Conservation (phyloP, 2,888 invertebrate genomes). For the Coremacera marginata region DNA sequence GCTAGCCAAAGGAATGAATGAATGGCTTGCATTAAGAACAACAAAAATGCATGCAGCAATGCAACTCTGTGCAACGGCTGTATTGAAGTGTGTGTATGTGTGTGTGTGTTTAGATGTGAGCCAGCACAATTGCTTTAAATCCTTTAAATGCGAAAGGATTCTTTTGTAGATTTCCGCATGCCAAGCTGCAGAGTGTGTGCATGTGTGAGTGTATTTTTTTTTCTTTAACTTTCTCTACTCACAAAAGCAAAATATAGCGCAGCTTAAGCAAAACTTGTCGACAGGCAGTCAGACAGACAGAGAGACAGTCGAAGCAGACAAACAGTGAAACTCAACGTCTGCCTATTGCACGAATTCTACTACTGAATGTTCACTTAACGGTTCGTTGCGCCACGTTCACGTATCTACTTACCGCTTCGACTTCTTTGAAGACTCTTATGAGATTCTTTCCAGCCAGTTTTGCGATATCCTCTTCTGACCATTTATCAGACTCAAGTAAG, state of each 20-base stretch:
- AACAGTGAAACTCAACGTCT: background rate
- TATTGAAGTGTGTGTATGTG: background rate
- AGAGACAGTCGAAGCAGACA: background rate
- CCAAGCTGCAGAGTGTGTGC: background rate
- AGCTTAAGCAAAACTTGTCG: background rate
- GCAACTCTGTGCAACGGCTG: background rate
- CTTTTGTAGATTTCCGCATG: background rate
- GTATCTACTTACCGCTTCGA: constrained; percentile 79
- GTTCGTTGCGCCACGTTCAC: background rate
- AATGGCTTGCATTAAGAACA: background rate
- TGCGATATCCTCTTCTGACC: constrained; percentile 86
- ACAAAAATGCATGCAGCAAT: background rate
- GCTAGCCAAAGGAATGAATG: constrained; percentile 1
- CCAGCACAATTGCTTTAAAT: constrained; percentile 35
- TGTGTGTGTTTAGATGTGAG: background rate
- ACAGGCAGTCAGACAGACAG: background rate
- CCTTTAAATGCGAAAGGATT: constrained; percentile 26
- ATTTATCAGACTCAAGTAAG: constrained; percentile 82
- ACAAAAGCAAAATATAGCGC: constrained; percentile 20
- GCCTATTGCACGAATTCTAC: background rate
- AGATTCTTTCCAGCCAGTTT: constrained; percentile 87
- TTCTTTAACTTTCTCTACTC: background rate
- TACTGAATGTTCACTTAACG: background rate
- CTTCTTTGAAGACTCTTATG: constrained; percentile 82
- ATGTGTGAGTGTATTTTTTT: too few species aligned